phyloP scores from a whole-genome alignment of 2,888 invertebrate species.

The Calliphora vomitoria region DNA sequence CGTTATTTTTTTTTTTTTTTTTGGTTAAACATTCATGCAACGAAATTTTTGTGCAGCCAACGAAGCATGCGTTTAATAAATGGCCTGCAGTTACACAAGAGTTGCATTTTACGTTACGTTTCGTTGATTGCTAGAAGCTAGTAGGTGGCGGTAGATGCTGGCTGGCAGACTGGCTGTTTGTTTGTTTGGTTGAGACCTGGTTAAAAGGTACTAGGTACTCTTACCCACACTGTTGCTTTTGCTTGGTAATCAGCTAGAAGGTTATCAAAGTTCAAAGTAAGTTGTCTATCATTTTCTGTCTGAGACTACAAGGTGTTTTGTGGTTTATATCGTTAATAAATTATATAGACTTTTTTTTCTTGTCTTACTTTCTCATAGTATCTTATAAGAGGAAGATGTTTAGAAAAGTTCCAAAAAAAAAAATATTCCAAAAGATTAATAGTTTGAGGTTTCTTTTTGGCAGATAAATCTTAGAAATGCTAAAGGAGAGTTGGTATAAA shows the following conservation, averaged over 20 bases:
- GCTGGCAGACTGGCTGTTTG: neutral
- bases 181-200: neutral
- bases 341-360: constrained; percentile 18
- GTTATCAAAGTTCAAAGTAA: constrained; percentile 63
- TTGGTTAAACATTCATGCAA: constrained; percentile 56
- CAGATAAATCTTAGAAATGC: neutral
- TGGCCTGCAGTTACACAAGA: constrained; percentile 62
- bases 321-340: constrained; percentile 55
- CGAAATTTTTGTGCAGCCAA: constrained; percentile 52
- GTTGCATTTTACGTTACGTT: constrained; percentile 52
- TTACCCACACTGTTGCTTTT: neutral
- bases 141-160: neutral
- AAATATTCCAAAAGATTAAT: constrained; percentile 11
- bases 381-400: neutral
- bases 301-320: constrained; percentile 46
- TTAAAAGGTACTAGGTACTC: neutral
- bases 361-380: neutral
- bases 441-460: neutral
- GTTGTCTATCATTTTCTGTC: constrained; percentile 69
- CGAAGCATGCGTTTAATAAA: constrained; percentile 70
- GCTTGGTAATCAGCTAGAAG: constrained; percentile 36
- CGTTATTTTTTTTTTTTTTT: no score
- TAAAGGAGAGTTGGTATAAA: neutral
- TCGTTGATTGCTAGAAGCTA: constrained; percentile 35
- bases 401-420: neutral